phyloP scores from a whole-genome alignment of 1,140 invertebrate genomes.

The Ruditapes philippinarum region DNA sequence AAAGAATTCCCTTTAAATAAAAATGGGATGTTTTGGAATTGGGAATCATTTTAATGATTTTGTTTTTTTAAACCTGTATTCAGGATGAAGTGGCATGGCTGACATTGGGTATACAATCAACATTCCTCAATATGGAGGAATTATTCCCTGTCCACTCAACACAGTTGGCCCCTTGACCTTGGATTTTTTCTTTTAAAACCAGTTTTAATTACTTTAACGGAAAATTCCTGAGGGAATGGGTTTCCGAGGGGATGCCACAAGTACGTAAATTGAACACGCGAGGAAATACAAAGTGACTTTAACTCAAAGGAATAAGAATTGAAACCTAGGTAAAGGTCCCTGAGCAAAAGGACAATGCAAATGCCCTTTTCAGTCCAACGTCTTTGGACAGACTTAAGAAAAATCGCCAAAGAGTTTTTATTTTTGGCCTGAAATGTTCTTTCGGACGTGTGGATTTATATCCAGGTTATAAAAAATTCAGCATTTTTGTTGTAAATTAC shows the following conservation, averaged over 20 bases:
- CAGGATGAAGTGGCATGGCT: constrained; percentile 83
- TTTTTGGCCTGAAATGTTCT: no score
- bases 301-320: constrained; percentile 51
- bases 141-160: constrained; percentile 80
- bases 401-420: background rate
- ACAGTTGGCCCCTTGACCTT: constrained; percentile 77
- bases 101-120: constrained; percentile 80
- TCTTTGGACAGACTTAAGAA: background rate
- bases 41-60: no score
- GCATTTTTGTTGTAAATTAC: no score
- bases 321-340: constrained; percentile 65
- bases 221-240: constrained; percentile 78
- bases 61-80: constrained; percentile 53
- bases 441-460: no score
- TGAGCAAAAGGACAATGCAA: background rate
- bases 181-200: no score
- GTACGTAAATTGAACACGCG: no score
- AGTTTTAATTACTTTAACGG: constrained; percentile 84
- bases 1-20: no score
- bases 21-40: no score
- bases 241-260: constrained; percentile 75
- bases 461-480: no score
- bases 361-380: background rate
- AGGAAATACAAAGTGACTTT: constrained; percentile 30
- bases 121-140: constrained; percentile 83